Percentiles rank a stretch among this genome's conserved stretches.
phyloP scores from a whole-genome alignment of 2,797 vertebrate genomes.

The Pygocentrus nattereri region DNA sequence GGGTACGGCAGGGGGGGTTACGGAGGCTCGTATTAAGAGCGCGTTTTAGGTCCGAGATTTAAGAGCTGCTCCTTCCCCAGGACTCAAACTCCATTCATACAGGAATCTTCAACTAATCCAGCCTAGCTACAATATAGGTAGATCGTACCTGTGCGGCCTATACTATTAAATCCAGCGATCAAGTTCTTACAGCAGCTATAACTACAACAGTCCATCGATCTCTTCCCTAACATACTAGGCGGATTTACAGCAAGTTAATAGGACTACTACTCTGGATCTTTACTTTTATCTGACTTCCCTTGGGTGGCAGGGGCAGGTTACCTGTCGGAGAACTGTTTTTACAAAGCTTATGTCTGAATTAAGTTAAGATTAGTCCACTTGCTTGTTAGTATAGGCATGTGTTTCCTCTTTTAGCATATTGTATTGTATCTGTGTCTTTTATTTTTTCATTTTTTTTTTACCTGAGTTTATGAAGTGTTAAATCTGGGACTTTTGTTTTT shows the following conservation, averaged over 20 bases:
- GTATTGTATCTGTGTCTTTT: conserved; percentile 67
- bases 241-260: conserved; percentile 54
- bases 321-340: conserved; percentile 43
- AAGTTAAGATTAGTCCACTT: conserved; percentile 63
- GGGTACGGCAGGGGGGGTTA: conserved; percentile 90
- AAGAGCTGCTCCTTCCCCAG: conserved; percentile 62
- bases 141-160: conserved; percentile 55
- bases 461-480: conserved; percentile 57
- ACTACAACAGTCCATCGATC: conserved; percentile 41
- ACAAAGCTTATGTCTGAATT: conserved; percentile 50
- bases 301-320: conserved; percentile 47
- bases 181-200: conserved; percentile 55
- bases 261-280: conserved; percentile 64
- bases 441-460: conserved; percentile 55
- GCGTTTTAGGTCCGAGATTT: conserved; percentile 42
- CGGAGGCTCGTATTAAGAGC: conserved; percentile 79
- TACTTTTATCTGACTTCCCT: conserved; percentile 54
- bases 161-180: conserved; percentile 50
- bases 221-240: conserved; percentile 57
- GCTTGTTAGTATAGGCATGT: conserved; percentile 65
- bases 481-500: conserved; percentile 42
- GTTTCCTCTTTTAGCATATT: conserved; percentile 58
- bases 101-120: conserved; percentile 53
- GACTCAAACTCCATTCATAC: conserved; percentile 61
- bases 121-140: conserved; percentile 57